Evolutionary conservation across 2,797 vertebrate species (phyloP).

Genomic region (Xyrichtys novacula): DNA sequence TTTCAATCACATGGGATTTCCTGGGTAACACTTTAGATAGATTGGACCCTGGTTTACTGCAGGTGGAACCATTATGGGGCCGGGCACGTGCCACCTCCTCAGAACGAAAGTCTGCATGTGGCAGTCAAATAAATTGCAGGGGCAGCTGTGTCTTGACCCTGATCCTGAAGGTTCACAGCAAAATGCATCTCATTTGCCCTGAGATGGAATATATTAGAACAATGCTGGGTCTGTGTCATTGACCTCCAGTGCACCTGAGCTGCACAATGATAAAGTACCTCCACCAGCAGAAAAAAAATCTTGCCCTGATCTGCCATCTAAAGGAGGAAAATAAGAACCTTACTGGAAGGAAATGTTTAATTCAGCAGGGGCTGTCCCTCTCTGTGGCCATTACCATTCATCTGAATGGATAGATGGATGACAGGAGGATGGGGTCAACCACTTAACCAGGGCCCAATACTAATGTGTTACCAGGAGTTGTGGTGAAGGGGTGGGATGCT

Average conservation of each 20-base stretch:
- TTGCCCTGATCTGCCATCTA: constrained; percentile 38
- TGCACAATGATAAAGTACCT: constrained; percentile 76
- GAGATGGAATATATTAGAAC: constrained; percentile 79
- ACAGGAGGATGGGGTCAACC: constrained; percentile 47
- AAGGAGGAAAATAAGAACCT: constrained; percentile 66
- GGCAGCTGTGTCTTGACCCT: constrained; percentile 64
- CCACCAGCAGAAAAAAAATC: constrained; percentile 47
- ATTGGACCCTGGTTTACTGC: constrained; percentile 63
- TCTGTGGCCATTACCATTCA: constrained; percentile 73
- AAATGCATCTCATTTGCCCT: constrained; percentile 77
- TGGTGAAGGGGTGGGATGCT: constrained; percentile 27
- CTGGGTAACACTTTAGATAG: constrained; percentile 72
- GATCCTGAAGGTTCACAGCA: constrained; percentile 56
- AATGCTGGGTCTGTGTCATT: constrained; percentile 70
- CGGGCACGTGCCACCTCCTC: constrained; percentile 42
- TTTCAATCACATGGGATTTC: constrained; percentile 61
- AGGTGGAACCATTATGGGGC: constrained; percentile 48
- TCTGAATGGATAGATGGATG: constrained; percentile 70
- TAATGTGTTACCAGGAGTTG: constrained; percentile 74
- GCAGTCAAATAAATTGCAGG: constrained; percentile 75
- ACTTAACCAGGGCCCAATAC: constrained; percentile 73
- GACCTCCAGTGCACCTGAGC: constrained; percentile 75
- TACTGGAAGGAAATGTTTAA: constrained; percentile 77
- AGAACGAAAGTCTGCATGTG: constrained; percentile 55
- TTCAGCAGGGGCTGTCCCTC: constrained; percentile 70